These are phyloP conservation scores for Cirrhinus molitorella DNA, from an alignment of 2,797 vertebrate genomes.

Conservation along the genomic window DNA sequence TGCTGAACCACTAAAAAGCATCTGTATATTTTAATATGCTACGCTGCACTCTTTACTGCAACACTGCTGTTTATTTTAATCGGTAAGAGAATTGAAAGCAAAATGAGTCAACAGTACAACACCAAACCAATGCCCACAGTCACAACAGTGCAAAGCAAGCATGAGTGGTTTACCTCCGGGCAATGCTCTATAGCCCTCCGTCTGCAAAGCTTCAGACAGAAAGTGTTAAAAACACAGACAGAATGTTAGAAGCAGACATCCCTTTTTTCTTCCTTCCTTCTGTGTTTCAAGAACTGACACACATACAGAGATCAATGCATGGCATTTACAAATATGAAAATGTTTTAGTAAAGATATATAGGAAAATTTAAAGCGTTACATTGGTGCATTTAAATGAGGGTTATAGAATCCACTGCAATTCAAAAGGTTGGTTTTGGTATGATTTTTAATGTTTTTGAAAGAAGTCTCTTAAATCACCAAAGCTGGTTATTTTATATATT, in stretches of 20 bases:
- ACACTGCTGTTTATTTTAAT: neutral
- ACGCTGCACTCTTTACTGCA: neutral
- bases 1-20: neutral
- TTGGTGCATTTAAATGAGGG: neutral
- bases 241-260: constrained; percentile 58
- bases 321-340: neutral
- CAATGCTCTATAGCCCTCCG: constrained; percentile 88
- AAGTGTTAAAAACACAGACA: constrained; percentile 68
- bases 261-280: constrained; percentile 1
- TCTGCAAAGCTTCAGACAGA: constrained; percentile 88
- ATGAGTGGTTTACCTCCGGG: constrained; percentile 83
- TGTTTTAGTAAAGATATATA: neutral
- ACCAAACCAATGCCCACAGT: constrained; percentile 9
- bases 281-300: neutral
- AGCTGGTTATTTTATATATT: neutral
- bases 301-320: neutral
- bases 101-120: constrained; percentile 6
- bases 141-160: constrained; percentile 39
- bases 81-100: neutral
- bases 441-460: neutral
- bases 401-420: neutral
- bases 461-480: neutral
- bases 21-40: neutral
- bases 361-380: neutral
- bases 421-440: neutral